Percentiles rank a stretch among this genome's conserved stretches.
phyloP scores from a whole-genome alignment of 2,797 vertebrate species.

The Galaxias olidus region DNA sequence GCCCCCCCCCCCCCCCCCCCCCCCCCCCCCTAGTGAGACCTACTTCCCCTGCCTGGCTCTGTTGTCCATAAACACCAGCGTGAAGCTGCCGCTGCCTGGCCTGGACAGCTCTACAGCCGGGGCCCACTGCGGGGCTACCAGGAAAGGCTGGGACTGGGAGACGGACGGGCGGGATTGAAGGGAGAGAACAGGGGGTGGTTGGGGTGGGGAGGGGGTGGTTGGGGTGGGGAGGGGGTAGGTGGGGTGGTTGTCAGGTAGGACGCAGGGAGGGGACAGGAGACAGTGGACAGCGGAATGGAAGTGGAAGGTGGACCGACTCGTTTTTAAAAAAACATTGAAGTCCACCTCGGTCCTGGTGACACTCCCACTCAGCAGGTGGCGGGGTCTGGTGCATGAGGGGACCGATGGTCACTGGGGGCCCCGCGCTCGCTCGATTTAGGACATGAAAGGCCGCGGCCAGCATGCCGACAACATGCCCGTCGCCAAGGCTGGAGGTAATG shows the following conservation, averaged over 20 bases:
- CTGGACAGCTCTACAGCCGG: slow-evolving; percentile 13
- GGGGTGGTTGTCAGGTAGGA: not conserved
- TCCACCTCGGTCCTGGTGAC: no score
- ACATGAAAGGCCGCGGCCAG: slow-evolving; percentile 49
- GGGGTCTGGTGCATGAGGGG: slow-evolving; percentile 22
- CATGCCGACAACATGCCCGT: slow-evolving; percentile 26
- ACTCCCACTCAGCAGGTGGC: no score
- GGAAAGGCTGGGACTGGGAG: slow-evolving; percentile 17
- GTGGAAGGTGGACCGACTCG: no score
- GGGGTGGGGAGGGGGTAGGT: not conserved
- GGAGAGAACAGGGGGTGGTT: slow-evolving; percentile 10
- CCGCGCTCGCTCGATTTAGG: slow-evolving; percentile 42
- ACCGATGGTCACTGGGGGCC: slow-evolving; percentile 34
- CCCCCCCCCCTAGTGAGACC: slow-evolving; percentile 15
- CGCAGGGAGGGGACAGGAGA: not conserved
- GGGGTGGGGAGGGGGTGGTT: not conserved
- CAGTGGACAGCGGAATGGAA: no score
- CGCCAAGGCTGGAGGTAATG: slow-evolving; percentile 39
- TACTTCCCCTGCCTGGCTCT: slow-evolving; percentile 42
- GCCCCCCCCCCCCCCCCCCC: slow-evolving; percentile 33
- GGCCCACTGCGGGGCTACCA: slow-evolving; percentile 4
- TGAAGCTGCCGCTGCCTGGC: slow-evolving; percentile 14
- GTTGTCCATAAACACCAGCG: slow-evolving; percentile 39
- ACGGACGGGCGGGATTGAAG: slow-evolving; percentile 4
- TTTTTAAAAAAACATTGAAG: no score